A percentile compares a stretch with the other conserved stretches of the same genome.
Conservation (phyloP, 1,140 invertebrate genomes). For the Lepidotrigona ventralis region DNA sequence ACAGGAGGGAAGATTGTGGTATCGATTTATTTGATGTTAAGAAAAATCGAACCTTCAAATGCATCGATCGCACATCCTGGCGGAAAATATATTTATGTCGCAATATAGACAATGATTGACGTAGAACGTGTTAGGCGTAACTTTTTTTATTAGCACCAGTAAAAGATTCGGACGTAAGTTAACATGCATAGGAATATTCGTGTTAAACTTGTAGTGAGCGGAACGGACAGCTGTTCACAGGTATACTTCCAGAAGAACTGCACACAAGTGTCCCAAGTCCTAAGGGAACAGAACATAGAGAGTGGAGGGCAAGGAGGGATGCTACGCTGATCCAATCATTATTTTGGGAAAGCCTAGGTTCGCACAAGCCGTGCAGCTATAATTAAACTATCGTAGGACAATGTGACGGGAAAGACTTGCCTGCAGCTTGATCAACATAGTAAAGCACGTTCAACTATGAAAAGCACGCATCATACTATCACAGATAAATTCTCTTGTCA, state of each 20-base stretch:
- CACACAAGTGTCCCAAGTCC: slow-evolving; percentile 62
- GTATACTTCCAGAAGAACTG: slow-evolving; percentile 47
- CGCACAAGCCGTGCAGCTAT: slow-evolving; percentile 68
- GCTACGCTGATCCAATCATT: slow-evolving; percentile 75
- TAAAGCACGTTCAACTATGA: slow-evolving; percentile 27
- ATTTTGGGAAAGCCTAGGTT: slow-evolving; percentile 75
- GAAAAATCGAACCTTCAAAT: background rate
- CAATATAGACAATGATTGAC: slow-evolving; percentile 18
- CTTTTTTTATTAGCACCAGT: slow-evolving; percentile 1
- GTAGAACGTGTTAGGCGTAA: slow-evolving; percentile 20
- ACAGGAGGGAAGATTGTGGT: too few relatives aligned
- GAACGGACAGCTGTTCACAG: slow-evolving; percentile 61
- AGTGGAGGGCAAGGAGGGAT: slow-evolving; percentile 52
- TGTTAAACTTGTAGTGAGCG: background rate
- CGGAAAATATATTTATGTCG: slow-evolving; percentile 37
- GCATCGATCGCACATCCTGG: slow-evolving; percentile 8
- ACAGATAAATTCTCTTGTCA: background rate
- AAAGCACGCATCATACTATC: background rate
- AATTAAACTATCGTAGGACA: slow-evolving; percentile 76
- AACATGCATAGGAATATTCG: slow-evolving; percentile 10
- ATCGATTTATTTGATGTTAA: slow-evolving; percentile 4
- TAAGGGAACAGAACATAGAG: slow-evolving; percentile 48
- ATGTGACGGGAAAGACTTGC: slow-evolving; percentile 65
- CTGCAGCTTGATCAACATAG: slow-evolving; percentile 55
- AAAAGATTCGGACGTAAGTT: background rate